Conservation (phyloP, 1,140 invertebrate genomes). For the Cryptotermes secundus region DNA sequence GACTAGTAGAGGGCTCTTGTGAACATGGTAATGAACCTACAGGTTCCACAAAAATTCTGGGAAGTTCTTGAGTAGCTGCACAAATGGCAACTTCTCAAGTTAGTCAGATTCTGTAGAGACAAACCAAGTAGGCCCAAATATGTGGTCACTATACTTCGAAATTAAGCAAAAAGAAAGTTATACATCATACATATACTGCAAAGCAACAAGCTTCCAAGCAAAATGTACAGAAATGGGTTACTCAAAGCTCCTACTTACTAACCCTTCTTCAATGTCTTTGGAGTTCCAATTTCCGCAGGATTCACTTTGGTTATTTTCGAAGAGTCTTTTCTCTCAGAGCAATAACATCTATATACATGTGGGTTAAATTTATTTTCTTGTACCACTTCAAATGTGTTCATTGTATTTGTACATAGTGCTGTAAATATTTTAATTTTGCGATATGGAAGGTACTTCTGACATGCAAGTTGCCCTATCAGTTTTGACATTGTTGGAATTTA, state of each 20-base stretch:
- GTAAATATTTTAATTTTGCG: neutral
- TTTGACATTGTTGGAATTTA: slow-evolving; percentile 3
- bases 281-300: neutral
- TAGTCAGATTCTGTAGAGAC: no score
- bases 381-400: neutral
- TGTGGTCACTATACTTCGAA: no score
- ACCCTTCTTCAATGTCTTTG: neutral
- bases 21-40: no score
- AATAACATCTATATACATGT: neutral
- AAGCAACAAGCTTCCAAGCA: no score
- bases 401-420: neutral
- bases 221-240: neutral
- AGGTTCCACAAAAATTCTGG: no score
- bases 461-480: neutral
- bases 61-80: no score
- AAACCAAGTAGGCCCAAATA: no score
- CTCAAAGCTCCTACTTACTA: neutral
- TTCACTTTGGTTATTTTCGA: neutral
- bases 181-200: no score
- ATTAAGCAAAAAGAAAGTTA: no score
- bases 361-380: neutral
- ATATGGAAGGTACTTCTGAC: neutral
- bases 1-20: no score
- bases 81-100: no score
- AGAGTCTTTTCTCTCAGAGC: neutral